Evolutionary conservation across 2,888 invertebrate species (phyloP).

Genomic region (Incurvaria masculella): DNA sequence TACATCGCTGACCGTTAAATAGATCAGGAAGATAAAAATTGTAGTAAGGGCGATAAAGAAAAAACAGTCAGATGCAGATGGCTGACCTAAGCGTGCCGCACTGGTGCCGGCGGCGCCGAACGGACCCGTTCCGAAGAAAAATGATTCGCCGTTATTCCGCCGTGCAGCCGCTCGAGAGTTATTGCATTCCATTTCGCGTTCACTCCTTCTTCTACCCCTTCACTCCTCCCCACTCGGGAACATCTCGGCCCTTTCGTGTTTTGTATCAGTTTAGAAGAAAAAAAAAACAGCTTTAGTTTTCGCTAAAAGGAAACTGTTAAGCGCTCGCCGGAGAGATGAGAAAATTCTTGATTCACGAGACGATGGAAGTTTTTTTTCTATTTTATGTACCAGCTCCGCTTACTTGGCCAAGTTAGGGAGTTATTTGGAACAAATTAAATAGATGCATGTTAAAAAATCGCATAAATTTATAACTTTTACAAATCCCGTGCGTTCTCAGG

Average conservation of each 20-base stretch:
- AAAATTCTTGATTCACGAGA: neutral
- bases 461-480: too few species aligned
- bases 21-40: neutral
- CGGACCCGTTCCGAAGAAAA: constrained; percentile 29
- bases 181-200: constrained; percentile 57
- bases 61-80: neutral
- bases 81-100: neutral
- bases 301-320: neutral
- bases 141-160: constrained; percentile 58
- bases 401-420: too few species aligned
- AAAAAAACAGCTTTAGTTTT: neutral
- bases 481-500: too few species aligned
- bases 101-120: neutral
- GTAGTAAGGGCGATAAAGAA: neutral
- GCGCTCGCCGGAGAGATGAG: neutral
- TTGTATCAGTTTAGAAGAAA: neutral
- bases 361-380: neutral
- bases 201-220: constrained; percentile 38
- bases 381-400: too few species aligned
- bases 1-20: neutral
- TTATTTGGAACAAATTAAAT: too few species aligned
- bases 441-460: too few species aligned
- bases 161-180: constrained; percentile 58
- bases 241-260: neutral
- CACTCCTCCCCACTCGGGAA: neutral